These are phyloP conservation scores for Dasysyrphus tricinctus DNA, from an alignment of 2,888 invertebrate species.

Conservation along the genomic window DNA sequence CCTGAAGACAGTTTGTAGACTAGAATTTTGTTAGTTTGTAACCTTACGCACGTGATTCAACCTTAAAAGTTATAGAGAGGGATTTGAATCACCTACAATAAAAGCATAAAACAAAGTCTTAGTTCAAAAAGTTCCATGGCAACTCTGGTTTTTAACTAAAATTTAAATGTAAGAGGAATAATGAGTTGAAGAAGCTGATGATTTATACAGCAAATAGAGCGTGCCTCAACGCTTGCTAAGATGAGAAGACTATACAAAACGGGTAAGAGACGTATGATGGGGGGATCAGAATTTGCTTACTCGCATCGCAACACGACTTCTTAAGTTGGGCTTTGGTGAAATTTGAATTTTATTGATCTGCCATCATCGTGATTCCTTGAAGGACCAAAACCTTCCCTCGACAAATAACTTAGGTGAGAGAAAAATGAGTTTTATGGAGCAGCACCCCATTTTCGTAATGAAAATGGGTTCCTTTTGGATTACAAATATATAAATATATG, in stretches of 20 bases:
- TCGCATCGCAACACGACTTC: constrained; percentile 60
- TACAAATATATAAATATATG: neutral
- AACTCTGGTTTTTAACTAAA: constrained; percentile 1
- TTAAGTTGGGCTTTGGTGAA: constrained; percentile 70
- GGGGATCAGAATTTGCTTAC: constrained; percentile 59
- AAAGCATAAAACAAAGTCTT: too few relatives aligned
- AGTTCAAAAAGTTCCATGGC: neutral
- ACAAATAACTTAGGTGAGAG: constrained; percentile 21
- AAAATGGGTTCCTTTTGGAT: constrained; percentile 51
- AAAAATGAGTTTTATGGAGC: constrained; percentile 74
- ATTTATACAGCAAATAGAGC: constrained; percentile 75
- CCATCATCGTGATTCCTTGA: constrained; percentile 50
- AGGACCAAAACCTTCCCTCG: constrained; percentile 34
- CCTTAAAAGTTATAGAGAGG: too few relatives aligned
- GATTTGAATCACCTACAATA: too few relatives aligned
- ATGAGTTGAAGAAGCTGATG: constrained; percentile 70
- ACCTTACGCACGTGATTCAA: too few relatives aligned
- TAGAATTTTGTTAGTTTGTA: too few relatives aligned
- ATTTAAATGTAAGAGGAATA: constrained; percentile 32
- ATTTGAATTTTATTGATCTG: constrained; percentile 75
- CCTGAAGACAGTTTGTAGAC: too few relatives aligned
- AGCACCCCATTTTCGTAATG: constrained; percentile 72
- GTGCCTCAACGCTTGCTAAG: constrained; percentile 46
- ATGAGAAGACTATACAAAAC: constrained; percentile 4
- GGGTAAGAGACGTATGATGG: neutral